Evolutionary conservation across 1,140 invertebrate species (phyloP).

Genomic region (Drosophila kurseongensis): DNA sequence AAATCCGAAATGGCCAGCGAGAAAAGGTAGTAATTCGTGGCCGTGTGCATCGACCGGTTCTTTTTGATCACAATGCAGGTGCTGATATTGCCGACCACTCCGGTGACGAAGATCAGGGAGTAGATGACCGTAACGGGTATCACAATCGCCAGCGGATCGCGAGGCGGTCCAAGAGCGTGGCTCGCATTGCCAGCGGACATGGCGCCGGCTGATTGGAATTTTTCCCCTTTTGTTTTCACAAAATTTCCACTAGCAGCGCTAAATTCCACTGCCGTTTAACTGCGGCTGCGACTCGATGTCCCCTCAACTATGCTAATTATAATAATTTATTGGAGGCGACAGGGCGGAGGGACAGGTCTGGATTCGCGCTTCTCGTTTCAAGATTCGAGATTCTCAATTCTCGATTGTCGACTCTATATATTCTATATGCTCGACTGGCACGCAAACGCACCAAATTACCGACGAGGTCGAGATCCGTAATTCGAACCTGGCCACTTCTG

Average conservation of each 20-base stretch:
- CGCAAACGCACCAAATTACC: slow-evolving; percentile 65
- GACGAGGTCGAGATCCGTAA: slow-evolving; percentile 31
- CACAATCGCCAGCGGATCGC: slow-evolving; percentile 90
- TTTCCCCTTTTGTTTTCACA: slow-evolving; percentile 65
- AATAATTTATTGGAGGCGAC: slow-evolving; percentile 74
- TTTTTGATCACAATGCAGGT: slow-evolving; percentile 96
- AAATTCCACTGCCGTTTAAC: slow-evolving; percentile 56
- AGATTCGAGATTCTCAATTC: slow-evolving; percentile 10
- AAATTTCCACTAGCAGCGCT: slow-evolving; percentile 73
- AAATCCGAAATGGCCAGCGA: slow-evolving; percentile 97
- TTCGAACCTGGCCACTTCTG: slow-evolving; percentile 14
- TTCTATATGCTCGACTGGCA: slow-evolving; percentile 48
- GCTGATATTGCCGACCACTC: slow-evolving; percentile 95
- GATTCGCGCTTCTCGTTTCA: slow-evolving; percentile 20
- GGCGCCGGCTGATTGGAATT: slow-evolving; percentile 23
- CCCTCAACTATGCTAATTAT: slow-evolving; percentile 76
- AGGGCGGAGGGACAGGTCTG: slow-evolving; percentile 9
- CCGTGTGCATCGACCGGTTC: slow-evolving; percentile 96
- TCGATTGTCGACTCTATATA: slow-evolving; percentile 1
- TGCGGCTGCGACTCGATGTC: slow-evolving; percentile 31
- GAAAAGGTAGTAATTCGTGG: slow-evolving; percentile 97
- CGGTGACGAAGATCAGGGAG: slow-evolving; percentile 92
- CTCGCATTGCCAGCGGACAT: slow-evolving; percentile 31
- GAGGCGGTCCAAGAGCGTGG: slow-evolving; percentile 55
- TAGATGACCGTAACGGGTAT: slow-evolving; percentile 93